These are phyloP conservation scores for Apotomis capreana DNA, from an alignment of 2,888 invertebrate genomes.

Conservation along the genomic window DNA sequence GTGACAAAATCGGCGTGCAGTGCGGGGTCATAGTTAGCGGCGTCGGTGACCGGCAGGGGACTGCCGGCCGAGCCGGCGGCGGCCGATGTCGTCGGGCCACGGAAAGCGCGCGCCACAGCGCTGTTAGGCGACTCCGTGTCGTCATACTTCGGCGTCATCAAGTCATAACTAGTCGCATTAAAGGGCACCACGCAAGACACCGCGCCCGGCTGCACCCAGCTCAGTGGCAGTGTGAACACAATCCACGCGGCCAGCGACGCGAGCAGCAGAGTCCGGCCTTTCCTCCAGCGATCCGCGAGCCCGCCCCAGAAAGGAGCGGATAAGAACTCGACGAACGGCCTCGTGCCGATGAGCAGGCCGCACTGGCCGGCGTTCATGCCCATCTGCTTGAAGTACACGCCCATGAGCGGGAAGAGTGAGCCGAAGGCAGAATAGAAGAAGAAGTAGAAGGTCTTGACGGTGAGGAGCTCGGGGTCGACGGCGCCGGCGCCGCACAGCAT, in stretches of 20 bases:
- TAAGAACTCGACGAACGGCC: slow-evolving; percentile 98
- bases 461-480: slow-evolving; percentile 95
- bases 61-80: slow-evolving; percentile 79
- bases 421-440: slow-evolving; percentile 99
- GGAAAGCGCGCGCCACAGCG: slow-evolving; percentile 54
- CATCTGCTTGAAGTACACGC: slow-evolving; percentile 99
- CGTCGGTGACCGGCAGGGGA: slow-evolving; percentile 89
- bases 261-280: slow-evolving; percentile 93
- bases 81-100: slow-evolving; percentile 59
- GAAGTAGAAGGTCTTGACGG: slow-evolving; percentile 99
- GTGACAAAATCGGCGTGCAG: slow-evolving; percentile 91
- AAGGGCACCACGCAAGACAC: slow-evolving; percentile 90
- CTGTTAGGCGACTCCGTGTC: slow-evolving; percentile 54
- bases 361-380: slow-evolving; percentile 99
- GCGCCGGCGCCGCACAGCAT: slow-evolving; percentile 89
- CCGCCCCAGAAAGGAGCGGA: slow-evolving; percentile 99
- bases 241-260: slow-evolving; percentile 98
- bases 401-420: slow-evolving; percentile 98
- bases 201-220: slow-evolving; percentile 97
- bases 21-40: slow-evolving; percentile 88
- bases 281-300: slow-evolving; percentile 94
- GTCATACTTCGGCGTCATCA: slow-evolving; percentile 84
- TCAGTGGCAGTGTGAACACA: slow-evolving; percentile 97
- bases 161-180: slow-evolving; percentile 83
- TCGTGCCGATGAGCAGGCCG: slow-evolving; percentile 95